Evolutionary conservation across 2,888 invertebrate genomes (phyloP), one percentile per base, ranked within the genome.

Genomic region (Hyppa rectilinea): DNA sequence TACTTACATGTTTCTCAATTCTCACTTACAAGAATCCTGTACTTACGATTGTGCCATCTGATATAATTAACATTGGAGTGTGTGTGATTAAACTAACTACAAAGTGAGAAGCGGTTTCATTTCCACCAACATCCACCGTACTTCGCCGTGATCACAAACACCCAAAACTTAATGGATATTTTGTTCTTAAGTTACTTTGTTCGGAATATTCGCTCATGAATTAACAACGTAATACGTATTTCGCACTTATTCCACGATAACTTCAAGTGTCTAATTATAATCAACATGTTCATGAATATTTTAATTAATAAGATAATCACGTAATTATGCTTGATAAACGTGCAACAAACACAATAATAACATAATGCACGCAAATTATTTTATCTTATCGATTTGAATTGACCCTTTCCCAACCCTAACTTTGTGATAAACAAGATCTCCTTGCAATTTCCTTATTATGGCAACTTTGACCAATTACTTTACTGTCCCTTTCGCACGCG

Each of bases 381-480:
- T 55, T 64, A 71, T 74, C 61, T 75, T 86, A 88, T 88, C 87
- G 81, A 82, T 61, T 69, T 49, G 52, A 75, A 50, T 82, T 87
- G 87, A 87, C 85, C 87, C 85, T 76, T 86, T 86, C 79, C 75
- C 83, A 88, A 79, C 87, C 78, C 83, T 85, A 84, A 53, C 53
- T 58, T 72, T 72, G 76, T 62, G 80, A 84, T 78, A 84, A 80
- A 84, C 83, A 86, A 80, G 77, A 84, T 73, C 74, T 78, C 47
- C 59, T 83, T 84, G 83, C 82, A 82, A 86, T 87, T 89, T 87
- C 76, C 82, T 78, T 65, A 66, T 49, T 71, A 84, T 87, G 89
- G 89, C 89, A 90, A 90, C 89, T 82, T 86, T 85, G 71, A 66
- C 71, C 71, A 81, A 80, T 83, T 85, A 75, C 10, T 62, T 5